Percentiles rank a stretch among this genome's conserved stretches.
These are phyloP conservation scores for Corythornis vintsioides DNA, from an alignment of 2,113 vertebrate species.

Conservation along the genomic window DNA sequence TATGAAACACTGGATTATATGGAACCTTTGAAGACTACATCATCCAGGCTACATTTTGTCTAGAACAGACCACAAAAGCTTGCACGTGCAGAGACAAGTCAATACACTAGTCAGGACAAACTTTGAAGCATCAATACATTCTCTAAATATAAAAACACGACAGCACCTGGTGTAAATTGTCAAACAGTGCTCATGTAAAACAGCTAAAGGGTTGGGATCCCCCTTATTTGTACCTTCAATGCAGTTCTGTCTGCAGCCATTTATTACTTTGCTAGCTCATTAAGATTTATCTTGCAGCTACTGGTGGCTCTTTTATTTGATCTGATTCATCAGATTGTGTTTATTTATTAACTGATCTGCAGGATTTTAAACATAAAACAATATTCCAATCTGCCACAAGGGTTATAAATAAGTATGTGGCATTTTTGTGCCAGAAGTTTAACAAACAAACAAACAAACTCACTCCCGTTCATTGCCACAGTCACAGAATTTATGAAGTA, in stretches of 20 bases:
- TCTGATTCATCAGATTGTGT: conserved; percentile 30
- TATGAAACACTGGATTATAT: not conserved
- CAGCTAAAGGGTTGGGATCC: not conserved
- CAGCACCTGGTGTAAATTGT: not conserved
- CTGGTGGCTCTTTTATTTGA: not conserved
- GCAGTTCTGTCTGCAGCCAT: not conserved
- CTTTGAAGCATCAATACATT: not conserved
- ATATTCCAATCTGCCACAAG: conserved; percentile 15
- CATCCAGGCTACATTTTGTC: not conserved
- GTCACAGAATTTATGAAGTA: not conserved
- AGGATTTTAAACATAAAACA: conserved; percentile 39
- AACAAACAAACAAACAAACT: conserved; percentile 3
- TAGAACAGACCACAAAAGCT: not conserved
- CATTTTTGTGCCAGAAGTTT: conserved; percentile 33
- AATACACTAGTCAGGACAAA: not conserved
- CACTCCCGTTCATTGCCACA: not conserved
- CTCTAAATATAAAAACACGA: not conserved
- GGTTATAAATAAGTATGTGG: conserved; percentile 45
- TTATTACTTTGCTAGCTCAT: not conserved
- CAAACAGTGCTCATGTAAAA: not conserved
- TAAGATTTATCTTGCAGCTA: not conserved
- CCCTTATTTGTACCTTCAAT: not conserved
- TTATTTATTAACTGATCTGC: conserved; percentile 44
- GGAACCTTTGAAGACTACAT: not conserved
- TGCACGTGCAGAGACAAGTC: not conserved